Percentiles rank a stretch among this genome's conserved stretches.
phyloP scores from a whole-genome alignment of 2,888 invertebrate species.

The Melieria picta region DNA sequence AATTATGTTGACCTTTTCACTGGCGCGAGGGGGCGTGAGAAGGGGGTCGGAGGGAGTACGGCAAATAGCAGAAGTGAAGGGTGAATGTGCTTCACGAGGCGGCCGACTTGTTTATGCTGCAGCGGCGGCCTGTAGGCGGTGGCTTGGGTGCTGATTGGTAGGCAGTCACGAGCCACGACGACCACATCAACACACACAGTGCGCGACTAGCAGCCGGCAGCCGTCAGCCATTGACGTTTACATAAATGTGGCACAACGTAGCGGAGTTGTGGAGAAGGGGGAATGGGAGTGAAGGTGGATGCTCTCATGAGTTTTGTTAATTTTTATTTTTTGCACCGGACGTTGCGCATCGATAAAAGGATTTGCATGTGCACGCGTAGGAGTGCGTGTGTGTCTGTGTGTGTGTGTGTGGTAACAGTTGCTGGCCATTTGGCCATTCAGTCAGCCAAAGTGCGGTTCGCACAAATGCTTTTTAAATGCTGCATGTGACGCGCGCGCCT shows the following conservation, averaged over 20 bases:
- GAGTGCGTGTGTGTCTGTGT: not conserved
- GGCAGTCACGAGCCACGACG: not conserved
- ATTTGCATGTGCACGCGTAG: not conserved
- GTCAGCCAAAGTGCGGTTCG: conserved; percentile 13
- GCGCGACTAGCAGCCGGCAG: too few species aligned
- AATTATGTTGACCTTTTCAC: conserved; percentile 58
- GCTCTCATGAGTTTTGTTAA: too few species aligned
- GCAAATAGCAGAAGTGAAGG: too few species aligned
- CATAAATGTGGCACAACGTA: too few species aligned
- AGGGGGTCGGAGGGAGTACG: not conserved
- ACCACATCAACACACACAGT: not conserved
- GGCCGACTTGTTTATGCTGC: not conserved
- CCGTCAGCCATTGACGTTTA: not conserved
- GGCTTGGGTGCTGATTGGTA: not conserved
- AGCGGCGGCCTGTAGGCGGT: not conserved
- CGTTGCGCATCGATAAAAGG: not conserved
- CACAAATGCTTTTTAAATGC: conserved; percentile 40
- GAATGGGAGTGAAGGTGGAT: too few species aligned
- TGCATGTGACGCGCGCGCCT: conserved; percentile 18
- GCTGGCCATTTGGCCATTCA: conserved; percentile 6
- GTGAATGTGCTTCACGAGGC: not conserved
- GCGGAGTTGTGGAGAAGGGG: too few species aligned
- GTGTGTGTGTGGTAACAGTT: not conserved
- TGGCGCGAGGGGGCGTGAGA: not conserved
- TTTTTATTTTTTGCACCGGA: too few species aligned